phyloP scores from a whole-genome alignment of 2,888 invertebrate genomes.

The Plagodis pulveraria region DNA sequence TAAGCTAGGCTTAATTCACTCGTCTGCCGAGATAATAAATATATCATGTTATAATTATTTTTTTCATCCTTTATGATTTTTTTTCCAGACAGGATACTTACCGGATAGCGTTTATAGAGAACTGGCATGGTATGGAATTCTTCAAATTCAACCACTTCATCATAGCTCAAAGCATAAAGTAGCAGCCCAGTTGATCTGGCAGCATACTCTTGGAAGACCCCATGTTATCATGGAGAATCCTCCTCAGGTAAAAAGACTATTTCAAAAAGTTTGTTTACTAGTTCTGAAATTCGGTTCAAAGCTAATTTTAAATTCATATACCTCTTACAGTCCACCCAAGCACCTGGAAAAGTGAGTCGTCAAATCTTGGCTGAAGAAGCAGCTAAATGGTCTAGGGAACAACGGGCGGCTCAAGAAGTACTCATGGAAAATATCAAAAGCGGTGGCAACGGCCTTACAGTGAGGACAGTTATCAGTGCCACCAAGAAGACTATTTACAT shows the following conservation, averaged over 20 bases:
- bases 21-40: too few species aligned
- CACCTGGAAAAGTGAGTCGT: slow-evolving; percentile 74
- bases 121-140: slow-evolving; percentile 78
- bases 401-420: slow-evolving; percentile 75
- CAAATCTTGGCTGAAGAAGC: slow-evolving; percentile 78
- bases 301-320: slow-evolving; percentile 1
- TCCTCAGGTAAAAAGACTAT: slow-evolving; percentile 60
- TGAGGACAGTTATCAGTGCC: slow-evolving; percentile 67
- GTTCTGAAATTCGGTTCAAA: slow-evolving; percentile 41
- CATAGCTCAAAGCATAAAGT: slow-evolving; percentile 75
- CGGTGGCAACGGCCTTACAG: slow-evolving; percentile 76
- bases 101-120: slow-evolving; percentile 79
- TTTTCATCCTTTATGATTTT: too few species aligned
- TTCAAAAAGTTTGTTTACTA: slow-evolving; percentile 4
- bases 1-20: too few species aligned
- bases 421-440: slow-evolving; percentile 79
- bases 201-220: slow-evolving; percentile 76
- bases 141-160: slow-evolving; percentile 76
- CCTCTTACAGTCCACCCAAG: slow-evolving; percentile 66
- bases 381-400: slow-evolving; percentile 78
- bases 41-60: too few species aligned
- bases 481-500: slow-evolving; percentile 66
- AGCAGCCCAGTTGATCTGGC: slow-evolving; percentile 78
- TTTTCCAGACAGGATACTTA: slow-evolving; percentile 70
- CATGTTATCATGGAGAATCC: slow-evolving; percentile 78